Percentiles rank a stretch among this genome's conserved stretches.
These are phyloP conservation scores for Anoplolepis gracilipes DNA, from an alignment of 1,140 invertebrate genomes.

Conservation along the genomic window DNA sequence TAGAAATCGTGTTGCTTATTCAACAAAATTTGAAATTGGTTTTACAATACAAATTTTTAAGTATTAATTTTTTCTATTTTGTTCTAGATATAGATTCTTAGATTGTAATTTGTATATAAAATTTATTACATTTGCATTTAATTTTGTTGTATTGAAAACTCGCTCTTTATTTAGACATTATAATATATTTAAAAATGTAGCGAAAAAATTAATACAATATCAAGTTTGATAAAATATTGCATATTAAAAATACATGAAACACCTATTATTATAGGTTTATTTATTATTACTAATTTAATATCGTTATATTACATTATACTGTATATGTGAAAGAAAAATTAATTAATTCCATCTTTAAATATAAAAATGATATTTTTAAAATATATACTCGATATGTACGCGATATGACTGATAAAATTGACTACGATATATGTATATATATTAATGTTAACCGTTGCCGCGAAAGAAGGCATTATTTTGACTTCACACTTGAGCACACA, in stretches of 20 bases:
- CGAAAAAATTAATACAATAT: neutral
- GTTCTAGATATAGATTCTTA: neutral
- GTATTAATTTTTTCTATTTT: neutral
- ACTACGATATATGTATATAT: neutral
- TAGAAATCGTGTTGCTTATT: neutral
- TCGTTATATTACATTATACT: no score
- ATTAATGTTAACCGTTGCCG: conserved; percentile 44
- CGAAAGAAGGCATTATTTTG: conserved; percentile 41
- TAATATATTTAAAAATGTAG: neutral
- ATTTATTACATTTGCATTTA: neutral
- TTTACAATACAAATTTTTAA: neutral
- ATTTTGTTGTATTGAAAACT: neutral
- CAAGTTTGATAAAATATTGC: neutral
- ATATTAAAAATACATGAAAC: neutral
- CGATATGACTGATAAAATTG: conserved; percentile 9
- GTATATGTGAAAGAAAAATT: neutral
- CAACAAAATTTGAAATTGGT: neutral
- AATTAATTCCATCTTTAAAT: neutral
- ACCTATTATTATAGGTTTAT: neutral
- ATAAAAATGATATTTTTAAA: neutral
- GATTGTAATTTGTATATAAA: neutral
- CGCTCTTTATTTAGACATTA: neutral
- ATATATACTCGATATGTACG: no score
- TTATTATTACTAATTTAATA: no score
- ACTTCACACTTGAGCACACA: conserved; percentile 47